phyloP scores from a whole-genome alignment of 2,113 vertebrate species.

The Zosterops lateralis region DNA sequence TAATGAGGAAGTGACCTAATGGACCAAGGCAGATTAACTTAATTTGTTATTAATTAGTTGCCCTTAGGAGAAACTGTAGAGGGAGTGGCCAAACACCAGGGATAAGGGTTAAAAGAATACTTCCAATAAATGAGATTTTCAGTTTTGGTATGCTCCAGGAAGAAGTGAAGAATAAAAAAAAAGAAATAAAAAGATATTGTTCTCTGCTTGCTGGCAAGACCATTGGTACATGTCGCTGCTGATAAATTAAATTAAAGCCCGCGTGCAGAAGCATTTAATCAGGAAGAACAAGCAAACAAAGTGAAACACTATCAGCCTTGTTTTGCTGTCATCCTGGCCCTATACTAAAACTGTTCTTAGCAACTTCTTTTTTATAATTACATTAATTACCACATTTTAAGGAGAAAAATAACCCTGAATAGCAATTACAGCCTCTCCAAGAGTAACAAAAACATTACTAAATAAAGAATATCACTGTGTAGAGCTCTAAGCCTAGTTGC shows the following conservation, averaged over 20 bases:
- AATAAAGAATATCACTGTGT: not conserved
- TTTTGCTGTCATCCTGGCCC: not conserved
- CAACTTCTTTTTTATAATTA: constrained; percentile 9
- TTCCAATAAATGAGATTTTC: constrained; percentile 15
- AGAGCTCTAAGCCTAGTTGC: not conserved
- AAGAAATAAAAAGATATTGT: constrained; percentile 5
- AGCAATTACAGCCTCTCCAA: not conserved
- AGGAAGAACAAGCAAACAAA: constrained; percentile 31
- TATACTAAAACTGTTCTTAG: constrained; percentile 4
- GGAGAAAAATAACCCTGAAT: constrained; percentile 1
- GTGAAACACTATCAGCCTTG: constrained; percentile 41
- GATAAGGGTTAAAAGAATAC: constrained; percentile 29
- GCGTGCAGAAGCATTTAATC: constrained; percentile 45
- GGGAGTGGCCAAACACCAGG: not conserved
- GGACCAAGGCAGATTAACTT: constrained; percentile 38
- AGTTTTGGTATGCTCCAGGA: not conserved
- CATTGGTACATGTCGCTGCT: constrained; percentile 2
- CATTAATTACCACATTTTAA: constrained; percentile 27
- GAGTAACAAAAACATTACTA: not conserved
- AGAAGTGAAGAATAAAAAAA: not conserved
- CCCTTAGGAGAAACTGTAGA: constrained; percentile 23
- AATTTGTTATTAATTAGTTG: constrained; percentile 61
- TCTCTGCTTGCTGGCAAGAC: constrained; percentile 9
- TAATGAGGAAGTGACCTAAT: constrained; percentile 64
- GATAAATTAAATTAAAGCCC: constrained; percentile 62